A percentile compares a stretch with the other conserved stretches of the same genome.
Conservation (phyloP, 2,888 invertebrate species). For the Xestia rhomboidea region DNA sequence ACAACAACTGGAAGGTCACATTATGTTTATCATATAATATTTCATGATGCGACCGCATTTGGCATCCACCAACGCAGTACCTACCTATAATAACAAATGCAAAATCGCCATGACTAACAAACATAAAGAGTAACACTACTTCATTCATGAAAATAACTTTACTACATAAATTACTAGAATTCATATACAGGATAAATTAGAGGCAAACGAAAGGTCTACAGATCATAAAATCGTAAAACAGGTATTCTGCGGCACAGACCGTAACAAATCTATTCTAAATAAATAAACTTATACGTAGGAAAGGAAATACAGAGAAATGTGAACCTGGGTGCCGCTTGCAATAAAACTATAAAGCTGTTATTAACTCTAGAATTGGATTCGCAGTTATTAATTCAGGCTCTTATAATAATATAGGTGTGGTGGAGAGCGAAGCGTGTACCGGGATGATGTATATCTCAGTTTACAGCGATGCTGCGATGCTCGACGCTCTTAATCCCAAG, state of each 20-base stretch:
- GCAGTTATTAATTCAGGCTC: constrained; percentile 67
- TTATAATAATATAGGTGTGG: constrained; percentile 70
- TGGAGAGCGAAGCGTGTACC: constrained; percentile 68
- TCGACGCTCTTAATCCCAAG: constrained; percentile 82
- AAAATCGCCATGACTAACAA: constrained; percentile 32
- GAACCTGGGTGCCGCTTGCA: background rate
- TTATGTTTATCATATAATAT: constrained; percentile 55
- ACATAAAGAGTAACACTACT: constrained; percentile 20
- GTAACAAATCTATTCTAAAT: constrained; percentile 36
- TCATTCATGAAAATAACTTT: constrained; percentile 45
- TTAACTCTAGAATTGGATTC: constrained; percentile 58
- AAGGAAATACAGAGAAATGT: constrained; percentile 33
- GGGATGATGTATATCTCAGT: constrained; percentile 80
- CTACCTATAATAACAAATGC: constrained; percentile 29
- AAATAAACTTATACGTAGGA: constrained; percentile 12
- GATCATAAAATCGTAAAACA: constrained; percentile 37
- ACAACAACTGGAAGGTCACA: constrained; percentile 59
- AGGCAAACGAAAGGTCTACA: constrained; percentile 24
- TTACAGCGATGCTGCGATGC: constrained; percentile 78
- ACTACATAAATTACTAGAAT: constrained; percentile 26
- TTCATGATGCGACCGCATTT: constrained; percentile 61
- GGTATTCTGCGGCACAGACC: constrained; percentile 3
- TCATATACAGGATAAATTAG: constrained; percentile 23
- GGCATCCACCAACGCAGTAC: constrained; percentile 46
- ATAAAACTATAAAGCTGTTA: constrained; percentile 49